Percentiles rank a stretch among this genome's conserved stretches.
Conservation (phyloP, 2,113 vertebrate genomes). For the Pardalotus punctatus region DNA sequence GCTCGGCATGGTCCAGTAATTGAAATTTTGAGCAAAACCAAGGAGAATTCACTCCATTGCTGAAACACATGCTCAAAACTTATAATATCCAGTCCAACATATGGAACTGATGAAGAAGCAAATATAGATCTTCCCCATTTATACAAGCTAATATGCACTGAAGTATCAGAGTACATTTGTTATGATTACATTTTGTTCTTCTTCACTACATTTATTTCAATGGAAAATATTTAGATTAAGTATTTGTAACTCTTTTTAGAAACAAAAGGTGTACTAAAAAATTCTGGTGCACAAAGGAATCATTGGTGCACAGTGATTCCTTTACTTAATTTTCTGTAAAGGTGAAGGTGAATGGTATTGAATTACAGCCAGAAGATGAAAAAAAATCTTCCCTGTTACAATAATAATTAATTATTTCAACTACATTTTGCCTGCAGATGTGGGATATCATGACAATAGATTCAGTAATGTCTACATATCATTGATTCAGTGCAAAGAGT, state of each 20-base stretch:
- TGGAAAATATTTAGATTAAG: neutral
- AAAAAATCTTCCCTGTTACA: neutral
- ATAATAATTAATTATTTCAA: neutral
- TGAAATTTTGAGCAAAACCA: neutral
- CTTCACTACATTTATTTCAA: neutral
- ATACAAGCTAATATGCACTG: neutral
- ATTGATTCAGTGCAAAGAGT: neutral
- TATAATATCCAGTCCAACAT: neutral
- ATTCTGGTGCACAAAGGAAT: neutral
- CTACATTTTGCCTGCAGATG: neutral
- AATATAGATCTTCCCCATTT: neutral
- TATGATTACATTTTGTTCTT: neutral
- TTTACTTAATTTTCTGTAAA: neutral
- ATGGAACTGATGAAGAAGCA: neutral
- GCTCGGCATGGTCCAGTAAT: neutral
- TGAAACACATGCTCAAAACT: neutral
- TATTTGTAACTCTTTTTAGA: neutral
- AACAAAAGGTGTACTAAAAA: neutral
- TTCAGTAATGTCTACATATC: neutral
- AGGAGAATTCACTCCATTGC: neutral
- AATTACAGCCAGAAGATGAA: neutral
- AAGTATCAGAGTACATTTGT: neutral
- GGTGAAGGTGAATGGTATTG: neutral
- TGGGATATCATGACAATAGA: neutral
- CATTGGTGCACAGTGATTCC: neutral